phyloP scores from a whole-genome alignment of 1,140 invertebrate species.

The Paralvinella palmiformis region DNA sequence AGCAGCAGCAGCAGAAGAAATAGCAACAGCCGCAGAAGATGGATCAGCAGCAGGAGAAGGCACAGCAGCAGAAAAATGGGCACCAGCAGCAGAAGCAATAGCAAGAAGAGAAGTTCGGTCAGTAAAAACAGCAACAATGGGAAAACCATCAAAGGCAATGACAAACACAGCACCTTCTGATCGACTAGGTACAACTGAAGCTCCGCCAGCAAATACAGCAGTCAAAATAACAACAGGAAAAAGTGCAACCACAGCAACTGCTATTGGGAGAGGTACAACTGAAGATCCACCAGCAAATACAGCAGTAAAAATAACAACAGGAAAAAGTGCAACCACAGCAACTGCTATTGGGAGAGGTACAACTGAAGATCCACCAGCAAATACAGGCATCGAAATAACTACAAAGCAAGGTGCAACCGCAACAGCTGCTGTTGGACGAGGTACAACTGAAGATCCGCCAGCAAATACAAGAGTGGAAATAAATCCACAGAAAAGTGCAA shows the following conservation, averaged over 20 bases:
- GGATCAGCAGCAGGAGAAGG: not conserved
- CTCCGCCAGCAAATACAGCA: not conserved
- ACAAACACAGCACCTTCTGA: not conserved
- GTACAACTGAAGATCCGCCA: not conserved
- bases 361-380: not conserved
- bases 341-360: not conserved
- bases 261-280: not conserved
- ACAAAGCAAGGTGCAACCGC: not conserved
- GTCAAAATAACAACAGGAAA: not conserved
- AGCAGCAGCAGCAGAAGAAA: not conserved
- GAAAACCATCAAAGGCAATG: not conserved
- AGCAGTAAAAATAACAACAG: not conserved
- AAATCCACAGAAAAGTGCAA: not conserved
- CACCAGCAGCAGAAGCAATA: not conserved
- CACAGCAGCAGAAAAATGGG: not conserved
- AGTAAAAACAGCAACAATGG: not conserved
- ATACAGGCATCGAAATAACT: not conserved
- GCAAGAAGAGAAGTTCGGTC: no score
- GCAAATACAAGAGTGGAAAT: not conserved
- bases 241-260: not conserved
- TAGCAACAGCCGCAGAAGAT: not conserved
- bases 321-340: not conserved
- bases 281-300: not conserved
- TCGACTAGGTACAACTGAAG: not conserved
- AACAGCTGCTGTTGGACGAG: not conserved